phyloP scores from a whole-genome alignment of 2,797 vertebrate species.

The Myoxocephalus aenaeus region DNA sequence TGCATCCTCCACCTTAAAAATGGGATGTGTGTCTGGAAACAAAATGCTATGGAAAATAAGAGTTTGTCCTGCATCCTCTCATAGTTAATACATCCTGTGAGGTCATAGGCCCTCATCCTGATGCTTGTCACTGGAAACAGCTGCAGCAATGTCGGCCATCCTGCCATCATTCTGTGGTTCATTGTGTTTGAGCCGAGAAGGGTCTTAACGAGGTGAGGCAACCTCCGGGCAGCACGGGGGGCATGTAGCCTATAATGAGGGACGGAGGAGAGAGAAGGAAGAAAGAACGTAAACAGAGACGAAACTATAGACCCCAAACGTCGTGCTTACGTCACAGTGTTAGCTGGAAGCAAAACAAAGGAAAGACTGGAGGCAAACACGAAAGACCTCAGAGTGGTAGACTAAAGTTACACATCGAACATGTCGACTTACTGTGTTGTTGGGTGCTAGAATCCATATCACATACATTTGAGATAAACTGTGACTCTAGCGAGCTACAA shows the following conservation, averaged over 20 bases:
- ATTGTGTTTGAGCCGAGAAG: conserved; percentile 11
- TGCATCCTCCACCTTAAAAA: conserved; percentile 26
- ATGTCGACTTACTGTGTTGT: background rate
- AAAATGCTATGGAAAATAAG: conserved; percentile 67
- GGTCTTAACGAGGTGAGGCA: conserved; percentile 32
- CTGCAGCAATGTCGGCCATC: conserved; percentile 45
- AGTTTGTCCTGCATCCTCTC: conserved; percentile 81
- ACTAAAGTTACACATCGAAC: background rate
- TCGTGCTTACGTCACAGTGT: background rate
- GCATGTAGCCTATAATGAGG: conserved; percentile 3
- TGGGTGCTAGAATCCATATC: background rate
- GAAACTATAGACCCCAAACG: background rate
- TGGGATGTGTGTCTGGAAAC: conserved; percentile 47
- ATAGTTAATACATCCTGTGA: conserved; percentile 74
- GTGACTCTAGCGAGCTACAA: background rate
- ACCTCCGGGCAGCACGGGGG: conserved; percentile 28
- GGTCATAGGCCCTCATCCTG: conserved; percentile 57
- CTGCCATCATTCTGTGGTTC: conserved; percentile 38
- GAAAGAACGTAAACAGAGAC: background rate
- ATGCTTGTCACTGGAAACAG: conserved; percentile 64
- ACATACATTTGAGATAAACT: background rate
- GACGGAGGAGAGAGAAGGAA: conserved; percentile 21
- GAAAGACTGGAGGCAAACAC: background rate
- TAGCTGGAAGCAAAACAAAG: background rate
- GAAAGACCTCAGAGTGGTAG: background rate